Base-by-base conservation (phyloP, 2,113 vertebrate species). In the Cacatua alba region DNA sequence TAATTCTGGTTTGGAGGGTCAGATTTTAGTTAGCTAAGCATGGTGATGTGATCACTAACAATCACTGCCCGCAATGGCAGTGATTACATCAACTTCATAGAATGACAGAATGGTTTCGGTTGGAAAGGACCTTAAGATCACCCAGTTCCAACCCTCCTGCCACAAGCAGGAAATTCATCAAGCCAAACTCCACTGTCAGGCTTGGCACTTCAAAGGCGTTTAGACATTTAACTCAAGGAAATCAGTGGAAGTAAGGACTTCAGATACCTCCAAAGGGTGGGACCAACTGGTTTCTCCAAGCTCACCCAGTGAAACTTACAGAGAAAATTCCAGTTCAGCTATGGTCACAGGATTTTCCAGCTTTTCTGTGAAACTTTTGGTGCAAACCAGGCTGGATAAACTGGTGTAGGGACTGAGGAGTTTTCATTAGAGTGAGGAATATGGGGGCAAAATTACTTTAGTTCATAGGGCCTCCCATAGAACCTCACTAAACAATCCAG, bases 11-110 rank as follows among this genome's bases (percentile, higher is more conserved):
- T 70, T 52, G 39, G 9, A 59, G 25, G 8, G 11, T 82, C 49
- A 55, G 44, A 75, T 46, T 80, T 85, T 51, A 53, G 20, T 29
- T 23, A 68, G n/a, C 12, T 10, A 84, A 63, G 25, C 24, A 15
- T 0, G 1, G 35, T 15, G n/a, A 63, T 10, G 8, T 20, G 62
- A 28, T 43, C 1, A 4, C 26, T 23, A 33, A 12, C 5, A 29
- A 20, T 16, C 44, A 37, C 35, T 79, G 25, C 12, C 51, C 17
- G 33, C 11, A 43, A 15, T 10, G 18, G n/a, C 67, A 83, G 19
- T 23, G 23, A 80, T 63, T 16, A 28, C 43, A 17, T 24, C 39
- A 48, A 11, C 74, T 59, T 24, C 57, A 35, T 21, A 16, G 33
- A 35, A 59, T 15, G 13, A 23, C 21, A 24, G 57, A 15, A 23